Evolutionary conservation across 1,140 invertebrate genomes (phyloP).

Genomic region (Drosophila novamexicana): DNA sequence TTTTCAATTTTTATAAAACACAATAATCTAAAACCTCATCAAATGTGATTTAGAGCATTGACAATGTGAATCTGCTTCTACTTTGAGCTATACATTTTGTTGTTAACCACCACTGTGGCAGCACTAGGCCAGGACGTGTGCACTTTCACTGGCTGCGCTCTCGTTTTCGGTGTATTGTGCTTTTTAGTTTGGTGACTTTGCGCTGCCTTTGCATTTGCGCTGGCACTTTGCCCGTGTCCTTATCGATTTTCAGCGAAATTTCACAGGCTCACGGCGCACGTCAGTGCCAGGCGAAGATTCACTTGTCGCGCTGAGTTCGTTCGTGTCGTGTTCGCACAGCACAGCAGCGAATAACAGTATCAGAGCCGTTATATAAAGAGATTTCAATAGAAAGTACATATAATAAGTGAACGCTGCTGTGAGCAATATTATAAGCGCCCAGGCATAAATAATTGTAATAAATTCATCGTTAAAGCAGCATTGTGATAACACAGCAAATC

Average conservation of each 20-base stretch:
- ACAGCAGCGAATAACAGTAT: conserved; percentile 60
- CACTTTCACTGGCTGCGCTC: conserved; percentile 76
- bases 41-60: not conserved
- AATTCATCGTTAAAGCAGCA: conserved; percentile 33
- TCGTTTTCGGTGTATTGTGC: conserved; percentile 67
- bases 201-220: conserved; percentile 49
- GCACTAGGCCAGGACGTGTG: conserved; percentile 66
- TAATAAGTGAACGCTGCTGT: conserved; percentile 72
- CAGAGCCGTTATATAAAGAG: conserved; percentile 61
- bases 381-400: conserved; percentile 72
- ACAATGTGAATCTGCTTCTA: too few species aligned
- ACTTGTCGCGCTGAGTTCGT: conserved; percentile 82
- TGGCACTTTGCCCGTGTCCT: conserved; percentile 50
- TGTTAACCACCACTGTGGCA: conserved; percentile 37
- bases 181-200: conserved; percentile 71
- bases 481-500: conserved; percentile 42
- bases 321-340: conserved; percentile 75
- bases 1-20: too few species aligned
- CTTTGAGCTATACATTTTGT: not conserved
- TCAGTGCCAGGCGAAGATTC: conserved; percentile 77
- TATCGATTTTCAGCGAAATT: conserved; percentile 82
- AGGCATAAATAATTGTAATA: conserved; percentile 15
- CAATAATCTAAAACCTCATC: too few species aligned
- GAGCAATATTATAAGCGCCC: conserved; percentile 22
- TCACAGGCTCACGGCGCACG: conserved; percentile 76